A percentile compares a stretch with the other conserved stretches of the same genome.
These are phyloP conservation scores for Atherinosoma microstoma DNA, from an alignment of 2,797 vertebrate genomes.

Conservation along the genomic window DNA sequence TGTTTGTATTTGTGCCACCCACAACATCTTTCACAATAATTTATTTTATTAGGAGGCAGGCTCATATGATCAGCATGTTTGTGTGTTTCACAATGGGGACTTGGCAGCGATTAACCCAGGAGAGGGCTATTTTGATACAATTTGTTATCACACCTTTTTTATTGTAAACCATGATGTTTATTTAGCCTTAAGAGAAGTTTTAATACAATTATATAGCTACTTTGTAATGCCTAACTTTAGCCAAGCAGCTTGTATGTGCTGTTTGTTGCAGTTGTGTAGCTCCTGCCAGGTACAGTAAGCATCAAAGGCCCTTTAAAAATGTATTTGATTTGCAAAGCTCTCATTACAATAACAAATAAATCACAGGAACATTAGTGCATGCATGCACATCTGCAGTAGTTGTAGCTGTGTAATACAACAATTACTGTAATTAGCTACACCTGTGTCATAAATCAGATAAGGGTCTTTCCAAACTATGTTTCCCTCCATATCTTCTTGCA, in stretches of 20 bases:
- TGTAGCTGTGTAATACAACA: background rate
- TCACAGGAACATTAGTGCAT: constrained; percentile 1
- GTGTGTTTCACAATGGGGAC: background rate
- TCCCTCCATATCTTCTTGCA: constrained; percentile 1
- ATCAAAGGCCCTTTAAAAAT: constrained; percentile 1
- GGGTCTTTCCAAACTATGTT: background rate
- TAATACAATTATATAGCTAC: background rate
- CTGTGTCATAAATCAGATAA: constrained; percentile 7
- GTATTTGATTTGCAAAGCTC: constrained; percentile 2
- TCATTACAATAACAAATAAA: constrained; percentile 1
- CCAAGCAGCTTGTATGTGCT: too few relatives aligned
- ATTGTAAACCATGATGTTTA: background rate
- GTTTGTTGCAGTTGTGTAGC: too few relatives aligned
- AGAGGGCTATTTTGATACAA: background rate
- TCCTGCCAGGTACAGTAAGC: background rate
- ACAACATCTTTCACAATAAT: background rate
- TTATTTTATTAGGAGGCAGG: background rate
- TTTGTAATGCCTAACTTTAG: background rate
- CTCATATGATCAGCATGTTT: background rate
- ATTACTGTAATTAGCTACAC: constrained; percentile 18
- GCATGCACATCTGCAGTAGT: background rate
- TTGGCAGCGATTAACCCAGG: background rate
- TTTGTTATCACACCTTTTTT: background rate
- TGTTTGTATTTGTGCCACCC: background rate
- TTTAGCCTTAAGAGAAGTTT: background rate